A percentile compares a stretch with the other conserved stretches of the same genome.
These are phyloP conservation scores for Sialia sialis DNA, from an alignment of 2,113 vertebrate genomes.

Conservation along the genomic window DNA sequence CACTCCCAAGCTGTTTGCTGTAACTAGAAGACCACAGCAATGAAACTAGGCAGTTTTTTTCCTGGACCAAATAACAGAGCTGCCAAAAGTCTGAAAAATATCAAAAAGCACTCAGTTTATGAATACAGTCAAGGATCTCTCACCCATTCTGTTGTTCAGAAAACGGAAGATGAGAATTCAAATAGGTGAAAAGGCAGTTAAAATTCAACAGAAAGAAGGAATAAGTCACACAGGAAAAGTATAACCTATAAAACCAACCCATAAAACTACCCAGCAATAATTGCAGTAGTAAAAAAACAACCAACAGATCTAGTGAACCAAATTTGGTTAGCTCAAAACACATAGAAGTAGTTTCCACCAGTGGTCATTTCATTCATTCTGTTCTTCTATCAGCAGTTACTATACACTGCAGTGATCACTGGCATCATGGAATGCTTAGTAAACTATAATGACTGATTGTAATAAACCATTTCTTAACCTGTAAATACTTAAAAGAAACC, in stretches of 20 bases:
- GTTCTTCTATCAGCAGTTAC: neutral
- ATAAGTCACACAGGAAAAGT: neutral
- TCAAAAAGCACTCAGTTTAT: neutral
- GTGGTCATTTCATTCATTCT: neutral
- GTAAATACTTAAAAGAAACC: neutral
- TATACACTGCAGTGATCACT: neutral
- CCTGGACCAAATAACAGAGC: neutral
- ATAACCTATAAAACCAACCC: neutral
- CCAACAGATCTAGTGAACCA: neutral
- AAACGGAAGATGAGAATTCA: neutral
- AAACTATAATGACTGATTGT: neutral
- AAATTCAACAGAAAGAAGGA: neutral
- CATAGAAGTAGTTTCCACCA: neutral
- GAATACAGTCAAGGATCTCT: neutral
- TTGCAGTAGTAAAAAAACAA: neutral
- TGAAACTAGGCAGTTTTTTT: neutral
- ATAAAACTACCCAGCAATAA: neutral
- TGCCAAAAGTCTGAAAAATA: neutral
- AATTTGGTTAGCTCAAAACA: neutral
- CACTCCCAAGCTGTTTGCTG: neutral
- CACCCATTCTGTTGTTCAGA: neutral
- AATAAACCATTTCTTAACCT: neutral
- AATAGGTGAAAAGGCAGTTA: neutral
- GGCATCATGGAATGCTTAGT: neutral
- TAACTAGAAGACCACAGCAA: neutral